Percentiles rank a stretch among this genome's conserved stretches.
These are phyloP conservation scores for Drosophila ambigua DNA, from an alignment of 1,140 invertebrate species.

Conservation along the genomic window DNA sequence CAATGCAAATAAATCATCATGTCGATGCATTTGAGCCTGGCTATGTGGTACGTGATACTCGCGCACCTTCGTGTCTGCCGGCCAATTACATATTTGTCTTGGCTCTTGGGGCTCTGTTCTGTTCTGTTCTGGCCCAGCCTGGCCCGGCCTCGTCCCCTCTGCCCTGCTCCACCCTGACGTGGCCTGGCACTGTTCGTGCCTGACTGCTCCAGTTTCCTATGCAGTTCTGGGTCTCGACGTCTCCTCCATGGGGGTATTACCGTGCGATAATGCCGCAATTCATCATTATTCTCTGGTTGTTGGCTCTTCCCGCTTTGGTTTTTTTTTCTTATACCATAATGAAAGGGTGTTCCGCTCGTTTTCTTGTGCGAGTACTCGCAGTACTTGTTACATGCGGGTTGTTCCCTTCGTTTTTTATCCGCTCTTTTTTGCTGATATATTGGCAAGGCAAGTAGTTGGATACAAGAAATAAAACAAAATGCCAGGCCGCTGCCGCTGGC, in stretches of 20 bases:
- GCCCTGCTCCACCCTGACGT: slow-evolving; percentile 26
- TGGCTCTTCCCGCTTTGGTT: slow-evolving; percentile 32
- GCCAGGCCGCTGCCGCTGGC: slow-evolving; percentile 12
- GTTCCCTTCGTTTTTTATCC: not conserved
- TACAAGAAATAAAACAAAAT: slow-evolving; percentile 53
- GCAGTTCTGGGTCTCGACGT: slow-evolving; percentile 11
- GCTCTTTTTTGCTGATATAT: slow-evolving; percentile 61
- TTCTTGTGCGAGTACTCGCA: not conserved
- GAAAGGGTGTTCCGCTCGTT: slow-evolving; percentile 68
- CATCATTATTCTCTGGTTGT: slow-evolving; percentile 72
- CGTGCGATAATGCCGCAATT: slow-evolving; percentile 79
- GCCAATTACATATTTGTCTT: slow-evolving; percentile 77
- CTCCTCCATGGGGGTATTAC: slow-evolving; percentile 54
- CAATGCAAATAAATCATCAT: slow-evolving; percentile 81
- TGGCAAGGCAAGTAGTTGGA: slow-evolving; percentile 59
- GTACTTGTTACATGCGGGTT: not conserved
- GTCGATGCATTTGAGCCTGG: slow-evolving; percentile 64
- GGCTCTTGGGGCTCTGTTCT: slow-evolving; percentile 30
- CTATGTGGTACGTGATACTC: slow-evolving; percentile 62
- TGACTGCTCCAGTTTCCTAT: slow-evolving; percentile 68
- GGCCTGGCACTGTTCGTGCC: slow-evolving; percentile 63
- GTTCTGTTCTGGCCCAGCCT: slow-evolving; percentile 11
- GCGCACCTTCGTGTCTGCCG: slow-evolving; percentile 58
- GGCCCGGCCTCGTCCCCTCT: slow-evolving; percentile 28
- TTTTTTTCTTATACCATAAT: slow-evolving; percentile 51